Conservation (phyloP, 2,113 vertebrate species). For the Brachionichthys hirsutus region DNA sequence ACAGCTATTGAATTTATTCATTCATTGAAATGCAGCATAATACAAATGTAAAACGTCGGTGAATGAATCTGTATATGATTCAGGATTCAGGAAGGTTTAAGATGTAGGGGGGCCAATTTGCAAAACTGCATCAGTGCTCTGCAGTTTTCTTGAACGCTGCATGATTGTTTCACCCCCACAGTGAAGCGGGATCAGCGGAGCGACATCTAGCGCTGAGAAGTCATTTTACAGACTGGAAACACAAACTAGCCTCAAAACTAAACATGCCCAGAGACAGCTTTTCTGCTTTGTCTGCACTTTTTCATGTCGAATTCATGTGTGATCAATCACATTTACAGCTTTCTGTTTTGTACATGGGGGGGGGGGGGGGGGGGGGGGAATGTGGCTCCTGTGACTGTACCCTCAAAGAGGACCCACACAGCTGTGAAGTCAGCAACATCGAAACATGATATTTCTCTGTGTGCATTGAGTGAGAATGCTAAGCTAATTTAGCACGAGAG, state of each 20-base stretch:
- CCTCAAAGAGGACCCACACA: too few relatives aligned
- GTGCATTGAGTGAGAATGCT: neutral
- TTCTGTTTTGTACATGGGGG: too few relatives aligned
- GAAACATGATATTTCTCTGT: neutral
- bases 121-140: neutral
- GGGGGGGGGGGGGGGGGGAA: too few relatives aligned
- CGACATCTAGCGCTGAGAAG: constrained; percentile 35
- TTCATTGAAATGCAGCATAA: constrained; percentile 17
- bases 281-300: constrained; percentile 11
- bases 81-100: too few relatives aligned
- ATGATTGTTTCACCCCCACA: neutral
- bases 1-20: constrained; percentile 18
- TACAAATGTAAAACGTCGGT: constrained; percentile 1
- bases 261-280: constrained; percentile 7
- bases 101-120: too few relatives aligned
- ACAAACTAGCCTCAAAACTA: constrained; percentile 22
- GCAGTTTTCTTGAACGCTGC: neutral
- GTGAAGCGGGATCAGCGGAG: constrained; percentile 21
- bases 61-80: constrained; percentile 5
- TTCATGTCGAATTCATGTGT: neutral
- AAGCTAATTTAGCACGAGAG: neutral
- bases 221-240: neutral
- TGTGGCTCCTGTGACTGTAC: too few relatives aligned
- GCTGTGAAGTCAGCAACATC: constrained; percentile 6
- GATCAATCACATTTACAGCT: neutral